These are phyloP conservation scores for Triplophysa bombifrons DNA, from an alignment of 2,797 vertebrate species.

Conservation along the genomic window DNA sequence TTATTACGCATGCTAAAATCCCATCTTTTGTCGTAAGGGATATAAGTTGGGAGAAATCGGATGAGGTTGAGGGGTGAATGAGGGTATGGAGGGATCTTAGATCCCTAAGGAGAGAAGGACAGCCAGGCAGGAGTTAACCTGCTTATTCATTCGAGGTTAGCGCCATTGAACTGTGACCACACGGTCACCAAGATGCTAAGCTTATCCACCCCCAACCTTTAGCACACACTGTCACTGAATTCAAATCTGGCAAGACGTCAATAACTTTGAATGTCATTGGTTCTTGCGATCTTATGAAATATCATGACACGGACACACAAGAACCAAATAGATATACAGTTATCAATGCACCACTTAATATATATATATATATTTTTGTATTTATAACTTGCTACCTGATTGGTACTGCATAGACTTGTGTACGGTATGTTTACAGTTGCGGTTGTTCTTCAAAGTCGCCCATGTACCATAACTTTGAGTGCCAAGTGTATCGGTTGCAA, in stretches of 20 bases:
- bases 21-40: not conserved
- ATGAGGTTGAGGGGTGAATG: conserved; percentile 9
- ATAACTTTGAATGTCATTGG: too few relatives aligned
- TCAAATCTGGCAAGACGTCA: not conserved
- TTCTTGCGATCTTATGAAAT: too few relatives aligned
- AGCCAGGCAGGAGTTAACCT: conserved; percentile 55
- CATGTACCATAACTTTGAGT: conserved; percentile 40
- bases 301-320: too few relatives aligned
- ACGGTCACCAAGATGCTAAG: conserved; percentile 30
- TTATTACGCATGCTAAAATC: not conserved
- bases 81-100: conserved; percentile 37
- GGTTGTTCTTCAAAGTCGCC: conserved; percentile 48
- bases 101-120: conserved; percentile 39
- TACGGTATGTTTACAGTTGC: conserved; percentile 17
- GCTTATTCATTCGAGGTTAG: conserved; percentile 43
- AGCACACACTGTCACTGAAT: not conserved
- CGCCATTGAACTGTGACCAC: conserved; percentile 52
- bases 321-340: not conserved
- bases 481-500: conserved; percentile 53
- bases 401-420: not conserved
- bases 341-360: not conserved
- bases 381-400: too few relatives aligned
- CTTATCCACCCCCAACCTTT: conserved; percentile 3
- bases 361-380: too few relatives aligned
- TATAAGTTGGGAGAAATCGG: conserved; percentile 19